These are phyloP conservation scores for Cololabis saira DNA, from an alignment of 2,113 vertebrate species.

Conservation along the genomic window DNA sequence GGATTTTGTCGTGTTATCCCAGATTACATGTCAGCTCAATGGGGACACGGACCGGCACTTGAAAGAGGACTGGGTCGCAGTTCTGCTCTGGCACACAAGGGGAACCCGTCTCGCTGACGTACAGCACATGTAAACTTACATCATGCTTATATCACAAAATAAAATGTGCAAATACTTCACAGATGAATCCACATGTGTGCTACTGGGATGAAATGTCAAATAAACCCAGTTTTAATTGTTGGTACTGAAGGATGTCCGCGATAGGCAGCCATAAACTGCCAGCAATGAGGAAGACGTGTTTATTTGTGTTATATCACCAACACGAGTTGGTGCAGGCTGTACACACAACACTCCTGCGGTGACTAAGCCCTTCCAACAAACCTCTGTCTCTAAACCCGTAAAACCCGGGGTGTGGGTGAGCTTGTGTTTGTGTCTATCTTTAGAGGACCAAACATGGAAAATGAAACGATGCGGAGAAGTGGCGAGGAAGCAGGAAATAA, in stretches of 20 bases:
- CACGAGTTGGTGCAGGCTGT: neutral
- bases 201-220: no score
- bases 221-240: no score
- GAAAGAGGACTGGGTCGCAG: slow-evolving; percentile 10
- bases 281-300: neutral
- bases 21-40: slow-evolving; percentile 42
- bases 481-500: neutral
- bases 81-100: slow-evolving; percentile 10
- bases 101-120: neutral
- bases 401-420: slow-evolving; percentile 1
- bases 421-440: neutral
- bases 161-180: no score
- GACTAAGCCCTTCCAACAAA: slow-evolving; percentile 33
- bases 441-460: neutral
- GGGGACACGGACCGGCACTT: slow-evolving; percentile 20
- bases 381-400: slow-evolving; percentile 4
- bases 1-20: slow-evolving; percentile 24
- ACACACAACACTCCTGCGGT: slow-evolving; percentile 13
- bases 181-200: no score
- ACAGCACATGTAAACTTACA: no score
- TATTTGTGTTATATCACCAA: neutral
- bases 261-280: no score
- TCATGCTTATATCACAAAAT: no score
- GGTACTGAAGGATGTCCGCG: neutral
- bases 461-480: neutral